Conservation (phyloP, 2,113 vertebrate genomes). For the Gadus chalcogrammus region DNA sequence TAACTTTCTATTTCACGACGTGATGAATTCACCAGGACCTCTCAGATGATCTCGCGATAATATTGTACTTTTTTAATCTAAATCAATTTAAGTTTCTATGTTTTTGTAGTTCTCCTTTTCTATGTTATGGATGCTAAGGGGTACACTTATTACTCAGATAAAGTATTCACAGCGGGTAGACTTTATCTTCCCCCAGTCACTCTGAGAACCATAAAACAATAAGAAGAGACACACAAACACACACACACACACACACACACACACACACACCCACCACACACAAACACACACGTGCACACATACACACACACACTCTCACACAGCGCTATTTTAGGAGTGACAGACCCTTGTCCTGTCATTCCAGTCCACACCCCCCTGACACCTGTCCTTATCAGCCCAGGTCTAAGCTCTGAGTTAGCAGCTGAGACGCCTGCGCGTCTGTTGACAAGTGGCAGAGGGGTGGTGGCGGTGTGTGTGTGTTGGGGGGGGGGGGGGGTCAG, state of each 20-base stretch:
- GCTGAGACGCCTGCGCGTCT: conserved; percentile 51
- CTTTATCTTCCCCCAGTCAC: too few species aligned
- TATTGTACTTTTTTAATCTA: too few species aligned
- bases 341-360: conserved; percentile 46
- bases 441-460: conserved; percentile 52
- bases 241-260: neutral
- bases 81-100: too few species aligned
- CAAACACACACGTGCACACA: neutral
- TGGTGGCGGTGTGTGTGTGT: conserved; percentile 20
- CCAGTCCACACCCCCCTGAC: conserved; percentile 14
- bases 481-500: conserved; percentile 35
- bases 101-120: too few species aligned
- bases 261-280: neutral
- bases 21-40: too few species aligned
- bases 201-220: conserved; percentile 18
- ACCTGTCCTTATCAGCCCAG: conserved; percentile 39
- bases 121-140: too few species aligned
- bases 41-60: too few species aligned
- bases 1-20: too few species aligned
- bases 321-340: conserved; percentile 63
- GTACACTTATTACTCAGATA: too few species aligned
- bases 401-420: conserved; percentile 52
- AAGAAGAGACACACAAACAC: conserved; percentile 46
- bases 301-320: conserved; percentile 18
- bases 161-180: too few species aligned